Percentiles rank a stretch among this genome's conserved stretches.
These are phyloP conservation scores for Gorsachius goisagi DNA, from an alignment of 2,113 vertebrate genomes.

Conservation along the genomic window DNA sequence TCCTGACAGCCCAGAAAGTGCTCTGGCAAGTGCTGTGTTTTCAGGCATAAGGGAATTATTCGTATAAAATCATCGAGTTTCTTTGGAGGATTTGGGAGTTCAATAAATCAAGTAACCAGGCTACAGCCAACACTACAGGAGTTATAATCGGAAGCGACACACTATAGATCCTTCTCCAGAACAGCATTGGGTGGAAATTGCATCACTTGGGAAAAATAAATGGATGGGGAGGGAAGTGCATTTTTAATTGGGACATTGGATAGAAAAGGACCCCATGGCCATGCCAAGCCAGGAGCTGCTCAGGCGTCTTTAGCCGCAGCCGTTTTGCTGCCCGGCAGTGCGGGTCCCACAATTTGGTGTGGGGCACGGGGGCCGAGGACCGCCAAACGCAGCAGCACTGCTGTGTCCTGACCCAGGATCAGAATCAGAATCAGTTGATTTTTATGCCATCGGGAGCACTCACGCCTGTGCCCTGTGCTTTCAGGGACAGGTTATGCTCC, in stretches of 20 bases:
- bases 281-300: neutral
- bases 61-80: neutral
- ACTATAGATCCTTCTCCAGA: neutral
- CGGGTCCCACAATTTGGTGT: neutral
- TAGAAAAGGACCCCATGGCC: neutral
- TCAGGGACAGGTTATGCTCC: neutral
- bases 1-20: neutral
- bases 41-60: neutral
- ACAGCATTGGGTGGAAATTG: neutral
- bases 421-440: no score
- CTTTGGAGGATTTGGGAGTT: neutral
- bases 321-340: neutral
- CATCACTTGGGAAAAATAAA: neutral
- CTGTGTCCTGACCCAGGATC: neutral
- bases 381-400: rapidly evolving
- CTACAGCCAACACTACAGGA: neutral
- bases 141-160: neutral
- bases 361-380: neutral
- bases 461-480: rapidly evolving
- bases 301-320: rapidly evolving
- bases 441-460: neutral
- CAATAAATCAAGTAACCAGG: neutral
- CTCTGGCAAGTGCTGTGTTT: neutral
- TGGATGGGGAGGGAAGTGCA: neutral
- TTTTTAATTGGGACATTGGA: neutral